Conservation (phyloP, 2,797 vertebrate genomes). For the Triplophysa yarkandensis region DNA sequence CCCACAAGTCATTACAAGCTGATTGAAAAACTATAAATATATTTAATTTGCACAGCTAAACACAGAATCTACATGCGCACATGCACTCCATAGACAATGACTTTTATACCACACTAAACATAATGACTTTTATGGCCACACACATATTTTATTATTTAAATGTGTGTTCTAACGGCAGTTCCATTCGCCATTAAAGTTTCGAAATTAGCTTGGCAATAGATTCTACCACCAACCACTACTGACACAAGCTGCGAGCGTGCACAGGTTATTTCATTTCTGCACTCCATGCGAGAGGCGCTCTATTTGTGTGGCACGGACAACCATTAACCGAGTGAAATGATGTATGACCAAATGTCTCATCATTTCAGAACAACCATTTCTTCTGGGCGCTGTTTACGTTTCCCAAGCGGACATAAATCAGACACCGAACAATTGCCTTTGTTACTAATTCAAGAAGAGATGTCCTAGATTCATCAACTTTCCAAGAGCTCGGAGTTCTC, state of each 20-base stretch:
- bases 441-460: conserved; percentile 42
- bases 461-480: conserved; percentile 59
- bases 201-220: background rate
- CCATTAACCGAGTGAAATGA: background rate
- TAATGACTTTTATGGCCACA: too few relatives aligned
- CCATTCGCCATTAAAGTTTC: background rate
- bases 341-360: background rate
- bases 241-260: background rate
- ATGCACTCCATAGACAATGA: too few relatives aligned
- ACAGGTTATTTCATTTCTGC: background rate
- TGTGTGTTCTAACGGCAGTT: background rate
- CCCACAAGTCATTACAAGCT: too few relatives aligned
- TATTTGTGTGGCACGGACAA: background rate
- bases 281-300: background rate
- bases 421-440: conserved; percentile 17
- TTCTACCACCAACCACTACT: background rate
- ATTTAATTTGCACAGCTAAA: too few relatives aligned
- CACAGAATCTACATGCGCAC: too few relatives aligned
- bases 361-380: conserved; percentile 27
- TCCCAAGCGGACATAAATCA: conserved; percentile 29
- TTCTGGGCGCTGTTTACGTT: conserved; percentile 23
- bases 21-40: too few relatives aligned
- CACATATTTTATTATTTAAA: background rate
- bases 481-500: conserved; percentile 52
- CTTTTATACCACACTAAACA: too few relatives aligned